Base-by-base conservation (phyloP, 2,797 vertebrate species). In the Hydrocynus forskahlii region DNA sequence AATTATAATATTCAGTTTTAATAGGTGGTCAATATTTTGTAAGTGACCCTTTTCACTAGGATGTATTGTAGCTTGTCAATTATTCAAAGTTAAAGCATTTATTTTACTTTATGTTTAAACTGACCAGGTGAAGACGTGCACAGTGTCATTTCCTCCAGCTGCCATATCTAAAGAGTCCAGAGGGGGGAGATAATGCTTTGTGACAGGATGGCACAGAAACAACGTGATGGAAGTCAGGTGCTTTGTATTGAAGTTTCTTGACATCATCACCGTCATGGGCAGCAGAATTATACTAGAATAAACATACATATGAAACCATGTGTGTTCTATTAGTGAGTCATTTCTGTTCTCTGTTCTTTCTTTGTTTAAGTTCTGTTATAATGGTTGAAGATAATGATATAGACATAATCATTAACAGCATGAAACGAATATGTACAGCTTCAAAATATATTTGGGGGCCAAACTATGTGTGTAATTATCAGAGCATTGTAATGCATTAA, bases 121-220 rank as follows among this genome's bases (percentile, higher is more conserved):
- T 19, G 14, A 48, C 7, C 50, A 72, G 69, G 21, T 8, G 7
- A 12, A 29, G 67, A 25, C 4, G 21, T 52, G 13, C 48, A 70
- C 14, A 25, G 69, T 4, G 16, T 1, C 23, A 25, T 4, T 55
- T 29, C 54, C 25, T 19, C 14, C 29, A 29, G 23, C 48, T 71
- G 69, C 16, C 69, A 71, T 54, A 8, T 54, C 48, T 17, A 35
- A 17, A 55, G 69, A 29, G 25, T 72, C 69, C 69, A 72, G 69
- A 54, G 69, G 69, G 69, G 69, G 69, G 69, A 14, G 69, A 7
- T 72, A 72, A 55, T 72, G 69, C 69, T 72, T 72, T 72, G 50
- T 72, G 69, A 72, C 69, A 72, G 29, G 69, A 38, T 10, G 9
- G 7, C 45, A 70, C 19, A 13, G 21, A 71, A 16, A 23, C 0